Evolutionary conservation across 2,797 vertebrate genomes (phyloP), one percentile per base, ranked within the genome.

Genomic region (Xiphophorus birchmanni): DNA sequence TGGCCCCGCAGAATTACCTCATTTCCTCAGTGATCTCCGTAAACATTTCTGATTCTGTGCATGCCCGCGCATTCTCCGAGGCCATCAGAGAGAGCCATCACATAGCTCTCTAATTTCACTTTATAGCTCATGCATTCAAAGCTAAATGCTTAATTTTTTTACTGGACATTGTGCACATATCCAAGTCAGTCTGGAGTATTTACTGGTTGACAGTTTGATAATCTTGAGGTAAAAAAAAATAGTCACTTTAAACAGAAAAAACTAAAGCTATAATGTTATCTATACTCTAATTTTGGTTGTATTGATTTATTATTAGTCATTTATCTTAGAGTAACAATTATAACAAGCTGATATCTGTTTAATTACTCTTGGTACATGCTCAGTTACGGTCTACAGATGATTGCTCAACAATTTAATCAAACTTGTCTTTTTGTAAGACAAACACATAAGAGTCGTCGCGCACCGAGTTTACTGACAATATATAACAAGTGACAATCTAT

Each of bases 21-120:
- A 90, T 93, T 92, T 89, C 74, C 84, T 93, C 86, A 47, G 84
- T 89, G 88, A 90, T 93, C 90, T 86, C 80, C 71, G 86, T 84
- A 92, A 93, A 93, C 89, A 88, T 86, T 90, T 87, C 60, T 23
- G 87, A 91, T 91, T 91, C 87, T 67, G 76, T 65, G 82, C 86
- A 88, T 83, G 86, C 80, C 81, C 12, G 71, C 52, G 77, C 71
- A 40, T 81, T 86, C 86, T 73, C 74, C 80, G 76, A 75, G 1
- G 84, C 81, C 82, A 80, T 88, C 85, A 77, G 71, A 81, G 80
- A 77, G 77, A 82, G 74, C 32, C 15, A 60, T 82, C 71, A 32
- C 77, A 47, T 32, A 1, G 11, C 50, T 37, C 74, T 79, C 67
- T 82, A 76, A 74, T 75, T 85, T 77, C 52, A 77, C 76, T 69